Evolutionary conservation across 1,140 invertebrate species (phyloP), one percentile per base, ranked within the genome.

Genomic region (Hycleus phaleratus): DNA sequence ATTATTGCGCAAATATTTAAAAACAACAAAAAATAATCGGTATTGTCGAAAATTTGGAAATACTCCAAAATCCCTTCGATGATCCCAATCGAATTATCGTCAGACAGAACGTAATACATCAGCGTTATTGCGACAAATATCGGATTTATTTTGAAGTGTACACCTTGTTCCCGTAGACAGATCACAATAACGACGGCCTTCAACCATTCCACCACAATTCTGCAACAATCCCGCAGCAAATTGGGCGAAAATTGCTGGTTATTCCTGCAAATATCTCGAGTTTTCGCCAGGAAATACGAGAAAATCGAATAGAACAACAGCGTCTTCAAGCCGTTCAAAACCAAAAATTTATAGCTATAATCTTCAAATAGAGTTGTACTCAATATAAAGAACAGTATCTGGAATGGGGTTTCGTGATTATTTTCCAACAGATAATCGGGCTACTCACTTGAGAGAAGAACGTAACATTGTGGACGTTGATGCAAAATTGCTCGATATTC

Each of bases 131-230:
- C 26, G 7, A 81, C 80, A 69, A 87, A 88, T 5, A 73, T 18
- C 0, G 76, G 65, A 1, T 81, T 82, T 1, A 86, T 86, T 60
- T 81, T 77, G 69, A 85, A 88, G 66, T 88, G 76, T 44, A 88
- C 79, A n/a, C 89, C 75, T 4, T 86, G 86, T 72, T 88, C 85
- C 68, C 87, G 83, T 10, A 89, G 68, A 32, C 85, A 85, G 38
- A 89, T 78, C 0, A 87, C 83, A 0, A 88, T 74, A 2, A 88
- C 77, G 66, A 88, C 81, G 1, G 85, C 85, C 74, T 89, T 90
- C 3, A 85, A 86, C 82, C 86, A 88, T 73, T 90, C 87, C 9
- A 90, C 76, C 2, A 87, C 82, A 49, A 90, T 82, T 73, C 87
- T 88, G 2, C 85, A 86, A 0, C 85, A 80, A 87, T 84, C 9